A percentile compares a stretch with the other conserved stretches of the same genome.
phyloP scores from a whole-genome alignment of 2,113 vertebrate genomes.

The Crotalus horridus region DNA sequence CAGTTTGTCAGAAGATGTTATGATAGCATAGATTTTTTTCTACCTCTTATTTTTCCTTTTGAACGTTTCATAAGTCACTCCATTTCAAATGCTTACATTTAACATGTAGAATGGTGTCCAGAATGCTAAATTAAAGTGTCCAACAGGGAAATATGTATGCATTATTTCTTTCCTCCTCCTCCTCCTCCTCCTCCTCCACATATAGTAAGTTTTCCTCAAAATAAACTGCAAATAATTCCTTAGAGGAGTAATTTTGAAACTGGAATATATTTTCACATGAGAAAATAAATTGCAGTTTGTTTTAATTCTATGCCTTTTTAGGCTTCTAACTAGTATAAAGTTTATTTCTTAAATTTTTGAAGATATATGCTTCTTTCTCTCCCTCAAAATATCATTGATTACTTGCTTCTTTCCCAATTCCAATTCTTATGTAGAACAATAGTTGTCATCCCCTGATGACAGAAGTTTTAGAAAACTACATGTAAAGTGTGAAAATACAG shows the following conservation, averaged over 20 bases:
- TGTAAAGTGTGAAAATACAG: background rate
- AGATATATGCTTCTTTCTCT: background rate
- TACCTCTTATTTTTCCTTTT: background rate
- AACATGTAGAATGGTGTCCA: background rate
- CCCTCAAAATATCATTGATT: background rate
- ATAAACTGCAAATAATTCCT: background rate
- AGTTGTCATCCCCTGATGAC: background rate
- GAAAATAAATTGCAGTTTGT: background rate
- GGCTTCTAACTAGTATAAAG: background rate
- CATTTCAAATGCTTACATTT: background rate
- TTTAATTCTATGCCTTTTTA: background rate
- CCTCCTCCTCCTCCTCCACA: no score
- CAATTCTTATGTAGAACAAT: background rate
- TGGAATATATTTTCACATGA: background rate
- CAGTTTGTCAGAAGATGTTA: background rate
- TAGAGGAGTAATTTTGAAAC: background rate
- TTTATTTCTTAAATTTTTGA: background rate
- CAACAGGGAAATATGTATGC: background rate
- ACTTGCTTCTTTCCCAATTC: background rate
- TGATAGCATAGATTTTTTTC: background rate
- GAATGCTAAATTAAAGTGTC: background rate
- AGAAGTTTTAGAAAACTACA: background rate
- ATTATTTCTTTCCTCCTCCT: no score
- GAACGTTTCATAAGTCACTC: background rate
- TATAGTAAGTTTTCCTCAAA: background rate